phyloP scores from a whole-genome alignment of 2,113 vertebrate genomes.

The Cygnus atratus region DNA sequence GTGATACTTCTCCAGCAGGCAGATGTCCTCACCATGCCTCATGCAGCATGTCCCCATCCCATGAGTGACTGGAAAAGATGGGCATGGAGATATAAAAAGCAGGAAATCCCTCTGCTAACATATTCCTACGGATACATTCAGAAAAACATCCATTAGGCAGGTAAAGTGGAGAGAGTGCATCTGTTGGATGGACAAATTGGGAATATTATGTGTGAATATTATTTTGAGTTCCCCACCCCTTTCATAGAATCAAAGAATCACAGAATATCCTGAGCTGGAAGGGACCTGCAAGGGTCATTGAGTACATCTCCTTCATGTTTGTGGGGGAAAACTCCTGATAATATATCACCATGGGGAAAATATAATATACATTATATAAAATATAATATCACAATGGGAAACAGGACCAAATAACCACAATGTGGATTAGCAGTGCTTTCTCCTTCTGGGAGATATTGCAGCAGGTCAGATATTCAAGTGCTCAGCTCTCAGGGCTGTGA shows the following conservation, averaged over 20 bases:
- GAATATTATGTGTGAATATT: neutral
- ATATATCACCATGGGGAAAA: too few species aligned
- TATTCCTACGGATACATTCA: neutral
- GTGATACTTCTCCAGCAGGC: neutral
- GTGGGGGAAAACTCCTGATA: too few species aligned
- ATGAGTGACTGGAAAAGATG: neutral
- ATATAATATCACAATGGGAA: neutral
- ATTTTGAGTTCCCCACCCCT: neutral
- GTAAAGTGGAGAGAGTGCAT: neutral
- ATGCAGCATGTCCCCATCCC: neutral
- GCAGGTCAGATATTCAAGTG: neutral
- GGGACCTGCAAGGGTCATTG: too few species aligned
- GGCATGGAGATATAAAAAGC: neutral
- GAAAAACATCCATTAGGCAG: neutral
- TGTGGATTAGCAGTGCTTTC: neutral
- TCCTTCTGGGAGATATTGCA: neutral
- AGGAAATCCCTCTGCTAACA: neutral
- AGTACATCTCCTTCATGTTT: fast-evolving
- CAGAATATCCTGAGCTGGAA: too few species aligned
- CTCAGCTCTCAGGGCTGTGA: neutral
- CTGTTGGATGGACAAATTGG: fast-evolving
- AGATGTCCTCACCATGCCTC: neutral
- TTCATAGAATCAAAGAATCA: neutral
- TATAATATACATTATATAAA: too few species aligned
- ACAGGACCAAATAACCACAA: neutral